These are phyloP conservation scores for Drosophila ironensis DNA, from an alignment of 1,140 invertebrate species.

Conservation along the genomic window DNA sequence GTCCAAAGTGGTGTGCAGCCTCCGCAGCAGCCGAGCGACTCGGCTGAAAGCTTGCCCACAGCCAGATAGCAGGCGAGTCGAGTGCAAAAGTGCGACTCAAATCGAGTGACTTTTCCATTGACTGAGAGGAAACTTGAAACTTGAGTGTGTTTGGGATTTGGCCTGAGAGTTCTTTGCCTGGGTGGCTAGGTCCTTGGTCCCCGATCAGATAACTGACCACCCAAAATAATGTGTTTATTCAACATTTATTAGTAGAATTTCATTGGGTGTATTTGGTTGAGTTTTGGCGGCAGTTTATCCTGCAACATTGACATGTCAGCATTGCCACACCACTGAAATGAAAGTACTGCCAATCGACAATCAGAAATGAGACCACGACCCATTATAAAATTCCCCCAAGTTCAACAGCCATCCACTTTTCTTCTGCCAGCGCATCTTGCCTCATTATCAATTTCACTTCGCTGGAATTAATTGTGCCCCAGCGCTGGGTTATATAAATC, in stretches of 20 bases:
- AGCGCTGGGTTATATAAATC: conserved; percentile 49
- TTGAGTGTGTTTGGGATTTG: conserved; percentile 34
- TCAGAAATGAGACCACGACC: background rate
- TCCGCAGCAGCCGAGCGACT: conserved; percentile 40
- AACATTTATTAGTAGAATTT: background rate
- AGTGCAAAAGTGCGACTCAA: conserved; percentile 36
- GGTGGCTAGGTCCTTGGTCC: no score
- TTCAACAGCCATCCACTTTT: conserved; percentile 9
- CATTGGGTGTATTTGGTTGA: background rate
- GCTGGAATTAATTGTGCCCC: conserved; percentile 34
- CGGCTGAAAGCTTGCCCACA: conserved; percentile 38
- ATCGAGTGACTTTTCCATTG: conserved; percentile 2
- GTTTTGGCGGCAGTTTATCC: no score
- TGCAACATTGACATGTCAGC: no score
- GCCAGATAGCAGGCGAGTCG: conserved; percentile 16
- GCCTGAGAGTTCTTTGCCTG: background rate
- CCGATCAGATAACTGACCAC: no score
- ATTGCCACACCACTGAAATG: no score
- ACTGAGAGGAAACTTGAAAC: conserved; percentile 35
- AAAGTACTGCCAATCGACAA: no score
- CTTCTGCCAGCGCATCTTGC: background rate
- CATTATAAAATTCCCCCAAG: conserved; percentile 20
- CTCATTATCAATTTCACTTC: conserved; percentile 64
- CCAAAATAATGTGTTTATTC: no score
- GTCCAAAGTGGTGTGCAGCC: conserved; percentile 60